Percentiles rank a stretch among this genome's conserved stretches.
phyloP scores from a whole-genome alignment of 2,113 vertebrate species.

The Thryonomys swinderianus region DNA sequence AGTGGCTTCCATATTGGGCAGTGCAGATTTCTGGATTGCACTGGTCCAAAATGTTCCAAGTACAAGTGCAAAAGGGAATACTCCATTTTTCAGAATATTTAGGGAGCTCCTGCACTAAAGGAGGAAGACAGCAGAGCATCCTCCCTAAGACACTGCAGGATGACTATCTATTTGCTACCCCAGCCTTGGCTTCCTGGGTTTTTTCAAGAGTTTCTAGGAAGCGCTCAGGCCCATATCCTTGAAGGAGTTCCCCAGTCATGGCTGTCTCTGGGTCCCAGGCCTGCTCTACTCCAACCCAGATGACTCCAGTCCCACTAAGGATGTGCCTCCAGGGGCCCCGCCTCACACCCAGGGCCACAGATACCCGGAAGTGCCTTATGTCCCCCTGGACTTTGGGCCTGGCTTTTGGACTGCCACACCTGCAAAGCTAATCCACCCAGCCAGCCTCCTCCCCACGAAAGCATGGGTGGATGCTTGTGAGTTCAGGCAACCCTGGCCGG shows the following conservation, averaged over 20 bases:
- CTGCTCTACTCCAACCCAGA: background rate
- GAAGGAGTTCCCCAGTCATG: background rate
- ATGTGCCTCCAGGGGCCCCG: background rate
- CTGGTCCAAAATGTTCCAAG: background rate
- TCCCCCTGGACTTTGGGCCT: constrained; percentile 57
- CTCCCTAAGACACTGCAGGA: background rate
- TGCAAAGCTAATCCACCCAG: background rate
- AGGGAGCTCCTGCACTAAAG: background rate
- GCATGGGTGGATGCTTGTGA: background rate
- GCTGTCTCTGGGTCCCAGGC: background rate
- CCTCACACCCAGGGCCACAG: background rate
- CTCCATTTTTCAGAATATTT: background rate
- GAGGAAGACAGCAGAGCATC: background rate
- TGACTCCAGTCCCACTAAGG: background rate
- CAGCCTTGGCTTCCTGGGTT: background rate
- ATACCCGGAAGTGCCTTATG: constrained; percentile 13
- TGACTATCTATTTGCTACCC: background rate
- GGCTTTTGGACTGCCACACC: constrained; percentile 15
- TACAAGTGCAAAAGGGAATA: background rate
- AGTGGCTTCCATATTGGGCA: background rate
- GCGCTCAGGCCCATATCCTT: background rate
- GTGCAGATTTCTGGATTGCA: background rate
- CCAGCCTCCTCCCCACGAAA: background rate
- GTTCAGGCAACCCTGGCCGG: background rate
- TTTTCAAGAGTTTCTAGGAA: constrained; percentile 33